Percentiles rank a stretch among this genome's conserved stretches.
Evolutionary conservation across 2,888 invertebrate species (phyloP).

Genomic region (Leptinotarsa peninsularis): DNA sequence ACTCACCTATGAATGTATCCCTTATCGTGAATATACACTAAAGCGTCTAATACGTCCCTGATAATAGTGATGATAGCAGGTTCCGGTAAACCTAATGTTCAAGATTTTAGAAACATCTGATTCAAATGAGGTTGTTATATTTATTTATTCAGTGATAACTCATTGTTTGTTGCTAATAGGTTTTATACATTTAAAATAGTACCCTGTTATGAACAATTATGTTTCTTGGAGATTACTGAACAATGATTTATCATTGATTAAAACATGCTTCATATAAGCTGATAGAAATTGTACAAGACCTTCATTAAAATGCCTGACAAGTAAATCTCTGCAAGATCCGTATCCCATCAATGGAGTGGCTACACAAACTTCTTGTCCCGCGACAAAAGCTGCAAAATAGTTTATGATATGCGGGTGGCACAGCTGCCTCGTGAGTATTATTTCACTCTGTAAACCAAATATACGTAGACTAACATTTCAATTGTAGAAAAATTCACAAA

Average conservation of each 20-base stretch:
- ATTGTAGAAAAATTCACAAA: neutral
- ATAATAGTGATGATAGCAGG: constrained; percentile 83
- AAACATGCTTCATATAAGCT: too few species aligned
- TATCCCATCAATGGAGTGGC: constrained; percentile 87
- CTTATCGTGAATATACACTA: constrained; percentile 87
- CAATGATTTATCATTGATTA: too few species aligned
- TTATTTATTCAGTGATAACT: too few species aligned
- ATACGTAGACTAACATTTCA: neutral
- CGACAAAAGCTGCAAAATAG: constrained; percentile 81
- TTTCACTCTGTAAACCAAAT: constrained; percentile 76
- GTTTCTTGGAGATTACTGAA: too few species aligned
- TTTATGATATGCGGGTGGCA: constrained; percentile 84
- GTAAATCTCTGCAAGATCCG: constrained; percentile 85
- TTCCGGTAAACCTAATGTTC: constrained; percentile 79
- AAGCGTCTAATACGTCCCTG: constrained; percentile 80
- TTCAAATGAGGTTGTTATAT: too few species aligned
- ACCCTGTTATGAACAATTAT: too few species aligned
- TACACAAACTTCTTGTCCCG: constrained; percentile 81
- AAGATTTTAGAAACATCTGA: constrained; percentile 2
- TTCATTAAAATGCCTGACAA: constrained; percentile 79
- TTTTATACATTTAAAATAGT: too few species aligned
- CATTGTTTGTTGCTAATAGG: too few species aligned
- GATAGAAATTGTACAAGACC: constrained; percentile 49
- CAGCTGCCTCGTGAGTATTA: constrained; percentile 80
- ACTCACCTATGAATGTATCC: constrained; percentile 85